Conservation (phyloP, 2,113 vertebrate species). For the Anolis carolinensis region DNA sequence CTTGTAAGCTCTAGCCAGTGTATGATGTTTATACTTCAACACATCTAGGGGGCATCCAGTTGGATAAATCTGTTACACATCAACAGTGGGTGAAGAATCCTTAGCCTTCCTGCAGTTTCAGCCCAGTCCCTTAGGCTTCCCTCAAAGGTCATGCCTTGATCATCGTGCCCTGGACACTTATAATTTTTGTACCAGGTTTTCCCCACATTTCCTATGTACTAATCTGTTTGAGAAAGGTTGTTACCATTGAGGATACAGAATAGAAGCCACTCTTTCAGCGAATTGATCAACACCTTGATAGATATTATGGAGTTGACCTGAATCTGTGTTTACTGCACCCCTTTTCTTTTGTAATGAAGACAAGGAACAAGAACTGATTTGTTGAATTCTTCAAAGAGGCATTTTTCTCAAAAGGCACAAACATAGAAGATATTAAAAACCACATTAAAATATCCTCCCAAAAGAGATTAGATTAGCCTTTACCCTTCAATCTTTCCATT, state of each 20-base stretch:
- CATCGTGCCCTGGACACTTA: no score
- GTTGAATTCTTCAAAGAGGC: background rate
- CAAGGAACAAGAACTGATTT: slow-evolving; percentile 26
- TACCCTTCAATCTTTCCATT: no score
- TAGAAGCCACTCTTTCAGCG: background rate
- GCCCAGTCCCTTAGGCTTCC: no score
- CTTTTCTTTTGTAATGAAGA: slow-evolving; percentile 27
- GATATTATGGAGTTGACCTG: background rate
- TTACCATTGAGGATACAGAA: background rate
- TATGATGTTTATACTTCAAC: background rate
- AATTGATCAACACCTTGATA: background rate
- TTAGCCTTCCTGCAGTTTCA: background rate
- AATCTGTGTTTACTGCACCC: slow-evolving; percentile 14
- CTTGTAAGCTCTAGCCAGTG: background rate
- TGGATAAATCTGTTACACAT: background rate
- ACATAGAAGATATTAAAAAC: slow-evolving; percentile 7
- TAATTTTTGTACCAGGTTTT: no score
- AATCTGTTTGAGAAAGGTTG: background rate
- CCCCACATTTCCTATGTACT: background rate
- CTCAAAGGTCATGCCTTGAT: no score
- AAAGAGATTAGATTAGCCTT: no score
- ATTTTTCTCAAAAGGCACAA: background rate
- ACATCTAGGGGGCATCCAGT: background rate
- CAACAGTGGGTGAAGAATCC: background rate
- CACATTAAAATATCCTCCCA: no score